Conservation (phyloP, 2,888 invertebrate species). For the Idaea straminata region DNA sequence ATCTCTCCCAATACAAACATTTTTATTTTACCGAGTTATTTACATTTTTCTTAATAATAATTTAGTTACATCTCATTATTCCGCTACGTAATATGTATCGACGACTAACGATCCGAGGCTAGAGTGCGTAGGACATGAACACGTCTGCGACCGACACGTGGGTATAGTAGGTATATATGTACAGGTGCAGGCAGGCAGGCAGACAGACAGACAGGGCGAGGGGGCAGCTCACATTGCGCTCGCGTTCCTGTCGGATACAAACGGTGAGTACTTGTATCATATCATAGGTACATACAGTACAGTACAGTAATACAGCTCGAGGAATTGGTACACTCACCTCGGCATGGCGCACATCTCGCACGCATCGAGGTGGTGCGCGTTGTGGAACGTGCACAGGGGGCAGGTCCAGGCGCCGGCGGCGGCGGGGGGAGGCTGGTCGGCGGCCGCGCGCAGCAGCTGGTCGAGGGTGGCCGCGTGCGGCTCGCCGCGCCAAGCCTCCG, state of each 20-base stretch:
- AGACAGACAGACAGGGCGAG: conserved; percentile 6
- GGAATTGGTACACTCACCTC: conserved; percentile 57
- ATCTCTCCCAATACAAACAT: conserved; percentile 2
- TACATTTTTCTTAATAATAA: conserved; percentile 13
- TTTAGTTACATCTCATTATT: background rate
- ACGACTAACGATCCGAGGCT: background rate
- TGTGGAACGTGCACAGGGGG: conserved; percentile 95
- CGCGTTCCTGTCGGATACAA: conserved; percentile 21
- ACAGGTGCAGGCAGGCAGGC: background rate
- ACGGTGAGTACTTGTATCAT: background rate
- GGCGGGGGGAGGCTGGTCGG: conserved; percentile 80
- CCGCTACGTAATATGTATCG: background rate
- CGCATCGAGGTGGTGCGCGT: conserved; percentile 85
- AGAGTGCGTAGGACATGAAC: background rate
- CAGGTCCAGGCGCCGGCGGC: conserved; percentile 90
- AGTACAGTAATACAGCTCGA: background rate
- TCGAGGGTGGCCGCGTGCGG: conserved; percentile 94
- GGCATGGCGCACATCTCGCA: conserved; percentile 98
- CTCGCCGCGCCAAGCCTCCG: conserved; percentile 86
- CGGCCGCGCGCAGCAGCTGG: conserved; percentile 75
- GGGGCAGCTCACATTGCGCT: conserved; percentile 19
- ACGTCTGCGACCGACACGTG: background rate
- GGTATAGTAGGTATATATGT: too few species aligned
- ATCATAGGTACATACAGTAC: background rate
- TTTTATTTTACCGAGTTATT: conserved; percentile 19